Conservation (phyloP, 2,113 vertebrate species). For the Gallinago jamesoni region DNA sequence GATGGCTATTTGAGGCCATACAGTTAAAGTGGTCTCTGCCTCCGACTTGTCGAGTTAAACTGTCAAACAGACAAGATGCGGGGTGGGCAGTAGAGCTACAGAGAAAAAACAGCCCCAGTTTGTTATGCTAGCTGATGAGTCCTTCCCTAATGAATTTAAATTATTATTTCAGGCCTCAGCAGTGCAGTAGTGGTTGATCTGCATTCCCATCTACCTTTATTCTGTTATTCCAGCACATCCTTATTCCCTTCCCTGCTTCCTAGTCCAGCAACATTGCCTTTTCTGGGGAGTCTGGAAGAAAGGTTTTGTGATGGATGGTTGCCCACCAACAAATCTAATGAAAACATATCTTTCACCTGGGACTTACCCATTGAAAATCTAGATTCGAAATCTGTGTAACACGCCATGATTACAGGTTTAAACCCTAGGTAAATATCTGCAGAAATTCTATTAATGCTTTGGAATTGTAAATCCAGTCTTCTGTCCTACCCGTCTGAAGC, state of each 20-base stretch:
- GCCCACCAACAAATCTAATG: neutral
- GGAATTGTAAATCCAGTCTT: neutral
- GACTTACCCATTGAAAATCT: neutral
- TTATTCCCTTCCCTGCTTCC: neutral
- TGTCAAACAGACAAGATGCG: neutral
- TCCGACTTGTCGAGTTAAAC: neutral
- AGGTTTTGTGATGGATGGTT: neutral
- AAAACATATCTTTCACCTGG: neutral
- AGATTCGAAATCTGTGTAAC: neutral
- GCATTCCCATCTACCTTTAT: neutral
- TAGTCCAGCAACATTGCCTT: neutral
- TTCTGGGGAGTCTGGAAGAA: neutral
- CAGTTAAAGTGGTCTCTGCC: neutral
- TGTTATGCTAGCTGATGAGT: neutral
- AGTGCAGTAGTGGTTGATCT: neutral
- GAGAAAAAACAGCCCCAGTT: neutral
- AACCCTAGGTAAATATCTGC: neutral
- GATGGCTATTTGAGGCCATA: neutral
- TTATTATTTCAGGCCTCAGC: neutral
- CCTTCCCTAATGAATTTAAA: neutral
- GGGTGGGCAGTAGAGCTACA: neutral
- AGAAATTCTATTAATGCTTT: neutral
- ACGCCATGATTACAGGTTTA: neutral
- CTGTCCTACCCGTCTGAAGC: neutral
- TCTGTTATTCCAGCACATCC: neutral